A percentile compares a stretch with the other conserved stretches of the same genome.
Evolutionary conservation across 2,113 vertebrate genomes (phyloP).

Genomic region (Neotragus pygmaeus): DNA sequence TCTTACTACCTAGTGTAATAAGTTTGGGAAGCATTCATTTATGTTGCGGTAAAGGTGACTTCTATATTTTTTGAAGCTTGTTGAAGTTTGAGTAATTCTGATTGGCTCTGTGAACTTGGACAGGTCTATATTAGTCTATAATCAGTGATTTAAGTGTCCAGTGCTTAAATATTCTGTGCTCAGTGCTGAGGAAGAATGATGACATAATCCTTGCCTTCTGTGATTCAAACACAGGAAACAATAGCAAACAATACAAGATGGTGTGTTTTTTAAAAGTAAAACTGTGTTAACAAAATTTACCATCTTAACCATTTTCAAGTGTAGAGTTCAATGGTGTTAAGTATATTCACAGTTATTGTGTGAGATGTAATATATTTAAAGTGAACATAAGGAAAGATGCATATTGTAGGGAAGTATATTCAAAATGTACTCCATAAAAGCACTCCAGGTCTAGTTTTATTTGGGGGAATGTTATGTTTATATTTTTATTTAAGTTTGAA

Average conservation of each 20-base stretch:
- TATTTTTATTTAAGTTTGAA: neutral
- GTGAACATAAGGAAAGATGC: neutral
- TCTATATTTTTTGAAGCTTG: neutral
- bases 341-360: neutral
- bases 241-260: neutral
- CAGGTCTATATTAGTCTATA: neutral
- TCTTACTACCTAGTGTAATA: neutral
- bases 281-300: neutral
- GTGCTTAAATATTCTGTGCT: neutral
- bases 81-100: neutral
- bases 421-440: neutral
- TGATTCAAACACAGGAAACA: neutral
- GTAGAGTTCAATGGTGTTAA: neutral
- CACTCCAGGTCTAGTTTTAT: neutral
- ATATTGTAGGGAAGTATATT: neutral
- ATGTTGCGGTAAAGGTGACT: neutral
- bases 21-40: neutral
- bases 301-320: neutral
- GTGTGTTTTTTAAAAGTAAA: neutral
- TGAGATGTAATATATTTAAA: neutral
- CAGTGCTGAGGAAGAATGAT: neutral
- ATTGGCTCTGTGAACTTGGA: neutral
- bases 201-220: neutral
- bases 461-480: neutral
- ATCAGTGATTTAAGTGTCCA: neutral